phyloP scores from a whole-genome alignment of 2,888 invertebrate genomes.

The Meta bourneti region DNA sequence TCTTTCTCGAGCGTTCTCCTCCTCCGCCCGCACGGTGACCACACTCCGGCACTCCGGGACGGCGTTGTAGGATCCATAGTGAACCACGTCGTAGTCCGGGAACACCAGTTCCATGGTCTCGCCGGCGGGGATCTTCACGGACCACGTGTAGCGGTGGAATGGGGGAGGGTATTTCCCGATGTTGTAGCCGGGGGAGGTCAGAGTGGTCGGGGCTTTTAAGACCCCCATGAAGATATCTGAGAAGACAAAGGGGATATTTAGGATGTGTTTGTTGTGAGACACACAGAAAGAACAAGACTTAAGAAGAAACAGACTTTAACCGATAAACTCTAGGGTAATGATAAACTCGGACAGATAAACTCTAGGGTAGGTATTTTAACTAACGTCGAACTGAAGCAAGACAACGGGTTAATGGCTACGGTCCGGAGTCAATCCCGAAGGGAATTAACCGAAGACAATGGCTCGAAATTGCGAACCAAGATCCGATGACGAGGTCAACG shows the following conservation, averaged over 20 bases:
- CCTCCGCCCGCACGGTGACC: slow-evolving; percentile 74
- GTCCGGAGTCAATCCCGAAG: too few relatives aligned
- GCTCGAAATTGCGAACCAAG: too few relatives aligned
- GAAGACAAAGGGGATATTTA: not conserved
- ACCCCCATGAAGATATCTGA: slow-evolving; percentile 77
- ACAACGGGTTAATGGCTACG: too few relatives aligned
- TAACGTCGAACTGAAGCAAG: too few relatives aligned
- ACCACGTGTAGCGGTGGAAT: slow-evolving; percentile 78
- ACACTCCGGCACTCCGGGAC: slow-evolving; percentile 78
- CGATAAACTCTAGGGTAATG: too few relatives aligned
- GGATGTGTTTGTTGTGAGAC: too few relatives aligned
- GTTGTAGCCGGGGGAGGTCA: slow-evolving; percentile 78
- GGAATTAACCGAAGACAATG: too few relatives aligned
- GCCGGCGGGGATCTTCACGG: slow-evolving; percentile 77
- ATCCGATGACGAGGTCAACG: too few relatives aligned
- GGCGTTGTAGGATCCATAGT: slow-evolving; percentile 78
- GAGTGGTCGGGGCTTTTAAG: slow-evolving; percentile 76
- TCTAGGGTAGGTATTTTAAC: too few relatives aligned
- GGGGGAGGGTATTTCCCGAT: slow-evolving; percentile 78
- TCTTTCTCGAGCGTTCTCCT: slow-evolving; percentile 57
- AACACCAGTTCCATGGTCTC: slow-evolving; percentile 78
- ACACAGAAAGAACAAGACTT: too few relatives aligned
- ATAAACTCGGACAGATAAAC: too few relatives aligned
- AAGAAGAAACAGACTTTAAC: too few relatives aligned
- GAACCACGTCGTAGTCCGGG: slow-evolving; percentile 78